phyloP scores from a whole-genome alignment of 2,113 vertebrate species.

The Anolis carolinensis region DNA sequence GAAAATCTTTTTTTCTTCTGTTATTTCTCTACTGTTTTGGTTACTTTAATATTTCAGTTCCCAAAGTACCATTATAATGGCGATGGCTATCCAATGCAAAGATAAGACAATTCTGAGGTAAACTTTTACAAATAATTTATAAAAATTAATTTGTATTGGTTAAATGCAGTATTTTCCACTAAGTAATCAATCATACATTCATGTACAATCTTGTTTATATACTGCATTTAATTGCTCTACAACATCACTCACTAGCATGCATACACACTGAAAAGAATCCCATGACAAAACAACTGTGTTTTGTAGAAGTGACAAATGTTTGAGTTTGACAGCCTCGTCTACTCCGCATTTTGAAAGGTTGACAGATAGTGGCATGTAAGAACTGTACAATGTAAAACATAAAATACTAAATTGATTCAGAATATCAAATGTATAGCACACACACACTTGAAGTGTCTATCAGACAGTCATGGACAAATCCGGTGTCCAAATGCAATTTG shows the following conservation, averaged over 20 bases:
- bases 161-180: no score
- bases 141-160: not conserved
- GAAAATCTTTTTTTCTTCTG: no score
- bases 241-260: not conserved
- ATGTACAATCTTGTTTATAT: not conserved
- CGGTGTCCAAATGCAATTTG: no score
- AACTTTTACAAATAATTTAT: not conserved
- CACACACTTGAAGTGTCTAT: no score
- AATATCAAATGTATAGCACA: not conserved
- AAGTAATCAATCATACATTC: no score
- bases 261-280: not conserved
- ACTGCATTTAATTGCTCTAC: not conserved
- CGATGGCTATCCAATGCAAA: not conserved
- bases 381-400: not conserved
- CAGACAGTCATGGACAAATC: no score
- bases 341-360: not conserved
- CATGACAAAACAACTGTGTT: not conserved
- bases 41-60: not conserved
- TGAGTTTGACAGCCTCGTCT: not conserved
- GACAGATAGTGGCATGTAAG: not conserved
- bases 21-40: not conserved
- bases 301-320: not conserved
- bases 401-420: not conserved
- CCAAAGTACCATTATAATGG: not conserved
- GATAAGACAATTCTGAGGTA: not conserved